A percentile compares a stretch with the other conserved stretches of the same genome.
phyloP scores from a whole-genome alignment of 30 jellyfish, hydroid and myxozoan genomes.

The Rhopilema esculentum region DNA sequence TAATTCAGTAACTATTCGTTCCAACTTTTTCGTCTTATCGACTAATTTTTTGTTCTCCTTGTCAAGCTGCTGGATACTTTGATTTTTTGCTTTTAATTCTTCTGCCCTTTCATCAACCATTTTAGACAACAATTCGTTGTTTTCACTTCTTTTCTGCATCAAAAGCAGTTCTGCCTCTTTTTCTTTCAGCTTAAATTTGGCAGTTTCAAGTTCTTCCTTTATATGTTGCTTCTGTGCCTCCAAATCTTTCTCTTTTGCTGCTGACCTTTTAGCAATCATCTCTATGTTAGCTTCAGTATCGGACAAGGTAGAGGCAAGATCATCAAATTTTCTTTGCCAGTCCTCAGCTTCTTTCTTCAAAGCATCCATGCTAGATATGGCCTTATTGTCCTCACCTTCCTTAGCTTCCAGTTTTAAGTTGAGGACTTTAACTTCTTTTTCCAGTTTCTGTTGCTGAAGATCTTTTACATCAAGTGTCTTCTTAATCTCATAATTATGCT shows the following conservation, averaged over 20 bases:
- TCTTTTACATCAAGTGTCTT: neutral
- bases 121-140: neutral
- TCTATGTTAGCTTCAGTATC: neutral
- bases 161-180: neutral
- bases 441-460: neutral
- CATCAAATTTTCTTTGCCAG: neutral
- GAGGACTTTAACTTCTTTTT: neutral
- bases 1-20: neutral
- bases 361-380: neutral
- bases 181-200: neutral
- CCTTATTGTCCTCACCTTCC: neutral
- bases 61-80: neutral
- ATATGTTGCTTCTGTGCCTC: neutral
- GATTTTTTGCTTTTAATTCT: neutral
- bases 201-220: neutral
- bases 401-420: neutral
- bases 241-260: neutral
- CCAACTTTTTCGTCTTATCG: neutral
- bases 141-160: neutral
- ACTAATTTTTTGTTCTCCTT: neutral
- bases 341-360: neutral
- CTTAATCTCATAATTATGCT: constrained; percentile 1
- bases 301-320: neutral
- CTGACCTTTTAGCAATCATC: neutral
- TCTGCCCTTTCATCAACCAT: neutral